These are phyloP conservation scores for Arothron firmamentum DNA, from an alignment of 2,113 vertebrate genomes.

Conservation along the genomic window DNA sequence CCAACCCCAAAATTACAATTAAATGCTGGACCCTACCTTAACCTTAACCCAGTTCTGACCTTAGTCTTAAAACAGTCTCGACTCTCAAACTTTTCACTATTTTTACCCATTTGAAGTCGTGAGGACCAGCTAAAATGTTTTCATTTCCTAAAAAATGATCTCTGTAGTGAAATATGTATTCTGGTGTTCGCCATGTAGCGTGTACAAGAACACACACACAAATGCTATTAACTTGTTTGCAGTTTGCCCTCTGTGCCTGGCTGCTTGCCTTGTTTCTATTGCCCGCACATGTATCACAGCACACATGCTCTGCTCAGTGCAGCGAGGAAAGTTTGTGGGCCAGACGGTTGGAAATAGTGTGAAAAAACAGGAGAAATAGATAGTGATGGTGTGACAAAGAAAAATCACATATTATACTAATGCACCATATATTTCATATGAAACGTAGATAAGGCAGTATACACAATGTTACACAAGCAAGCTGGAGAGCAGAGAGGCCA, in stretches of 20 bases:
- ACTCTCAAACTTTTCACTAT: too few species aligned
- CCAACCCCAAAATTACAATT: too few species aligned
- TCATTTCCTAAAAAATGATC: too few species aligned
- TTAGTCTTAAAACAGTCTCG: too few species aligned
- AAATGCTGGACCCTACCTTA: too few species aligned
- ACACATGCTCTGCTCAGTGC: not conserved
- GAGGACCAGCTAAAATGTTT: too few species aligned
- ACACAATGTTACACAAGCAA: constrained; percentile 74
- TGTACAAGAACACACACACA: too few species aligned
- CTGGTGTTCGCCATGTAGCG: not conserved
- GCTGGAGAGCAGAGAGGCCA: constrained; percentile 60
- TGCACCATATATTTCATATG: constrained; percentile 75
- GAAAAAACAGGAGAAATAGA: constrained; percentile 41
- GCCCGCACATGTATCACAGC: not conserved
- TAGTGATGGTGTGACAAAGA: not conserved
- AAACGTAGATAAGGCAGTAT: constrained; percentile 74
- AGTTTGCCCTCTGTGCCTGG: not conserved
- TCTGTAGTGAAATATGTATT: too few species aligned
- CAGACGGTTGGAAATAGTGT: constrained; percentile 1
- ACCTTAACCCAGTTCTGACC: too few species aligned
- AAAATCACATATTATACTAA: constrained; percentile 56
- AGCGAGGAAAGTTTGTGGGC: not conserved
- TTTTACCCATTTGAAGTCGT: too few species aligned
- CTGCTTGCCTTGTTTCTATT: not conserved
- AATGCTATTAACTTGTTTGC: not conserved